These are phyloP conservation scores for Gallinago solitaria DNA, from an alignment of 2,797 vertebrate genomes.

Conservation along the genomic window DNA sequence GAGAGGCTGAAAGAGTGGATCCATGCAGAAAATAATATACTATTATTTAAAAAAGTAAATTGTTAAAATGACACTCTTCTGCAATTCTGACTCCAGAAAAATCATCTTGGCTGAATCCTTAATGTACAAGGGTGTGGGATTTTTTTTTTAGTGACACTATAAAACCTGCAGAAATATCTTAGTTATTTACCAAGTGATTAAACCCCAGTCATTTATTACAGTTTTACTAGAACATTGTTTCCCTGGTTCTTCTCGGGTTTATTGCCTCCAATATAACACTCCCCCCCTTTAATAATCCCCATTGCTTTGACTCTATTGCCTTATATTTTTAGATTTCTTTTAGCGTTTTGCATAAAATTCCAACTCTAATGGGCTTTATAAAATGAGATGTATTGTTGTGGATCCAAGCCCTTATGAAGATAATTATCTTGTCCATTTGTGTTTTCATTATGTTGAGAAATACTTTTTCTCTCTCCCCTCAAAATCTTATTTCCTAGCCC, in stretches of 20 bases:
- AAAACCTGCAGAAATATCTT: constrained; percentile 70
- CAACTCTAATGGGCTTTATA: constrained; percentile 72
- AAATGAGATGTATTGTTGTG: constrained; percentile 68
- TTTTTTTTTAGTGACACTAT: constrained; percentile 30
- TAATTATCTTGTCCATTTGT: constrained; percentile 72
- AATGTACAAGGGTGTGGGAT: constrained; percentile 4
- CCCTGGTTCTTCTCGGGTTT: constrained; percentile 70
- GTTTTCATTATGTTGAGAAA: constrained; percentile 68
- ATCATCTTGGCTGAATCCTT: constrained; percentile 61
- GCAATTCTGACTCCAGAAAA: constrained; percentile 42
- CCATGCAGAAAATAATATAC: constrained; percentile 71
- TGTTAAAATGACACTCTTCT: constrained; percentile 69
- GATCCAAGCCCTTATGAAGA: constrained; percentile 71
- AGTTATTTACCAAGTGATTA: constrained; percentile 79
- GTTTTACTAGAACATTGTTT: constrained; percentile 75
- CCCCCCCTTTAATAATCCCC: constrained; percentile 68
- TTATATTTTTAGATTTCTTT: constrained; percentile 75
- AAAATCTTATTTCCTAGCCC: background rate
- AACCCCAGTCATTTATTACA: constrained; percentile 72
- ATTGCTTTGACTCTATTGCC: constrained; percentile 70
- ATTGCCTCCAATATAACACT: constrained; percentile 68
- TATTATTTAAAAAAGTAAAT: constrained; percentile 78
- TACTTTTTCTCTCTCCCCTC: background rate
- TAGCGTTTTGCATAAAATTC: constrained; percentile 69
- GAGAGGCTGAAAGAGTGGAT: constrained; percentile 70